Conservation (phyloP, 1,140 invertebrate genomes). For the Sycophila sp. region DNA sequence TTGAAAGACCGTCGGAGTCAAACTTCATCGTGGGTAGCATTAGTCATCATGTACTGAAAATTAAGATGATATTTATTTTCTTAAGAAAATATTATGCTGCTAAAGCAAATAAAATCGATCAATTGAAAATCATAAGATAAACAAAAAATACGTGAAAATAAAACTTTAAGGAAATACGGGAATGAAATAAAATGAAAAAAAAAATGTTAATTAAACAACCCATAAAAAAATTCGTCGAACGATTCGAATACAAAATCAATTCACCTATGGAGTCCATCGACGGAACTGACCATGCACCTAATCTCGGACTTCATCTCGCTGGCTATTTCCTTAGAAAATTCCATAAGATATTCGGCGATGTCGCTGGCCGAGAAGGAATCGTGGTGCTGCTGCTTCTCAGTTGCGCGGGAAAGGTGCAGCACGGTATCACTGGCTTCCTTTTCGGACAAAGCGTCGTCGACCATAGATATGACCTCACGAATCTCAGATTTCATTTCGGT, state of each 20-base stretch:
- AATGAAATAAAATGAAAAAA: not conserved
- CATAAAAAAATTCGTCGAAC: not conserved
- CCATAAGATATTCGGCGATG: slow-evolving; percentile 79
- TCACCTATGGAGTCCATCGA: slow-evolving; percentile 73
- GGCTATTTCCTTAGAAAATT: slow-evolving; percentile 80
- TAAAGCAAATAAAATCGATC: too few species aligned
- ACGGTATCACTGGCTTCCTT: slow-evolving; percentile 60
- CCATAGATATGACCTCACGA: slow-evolving; percentile 79
- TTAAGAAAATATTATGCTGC: not conserved
- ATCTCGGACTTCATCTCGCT: slow-evolving; percentile 82
- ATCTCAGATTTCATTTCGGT: slow-evolving; percentile 86
- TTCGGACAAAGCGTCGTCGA: slow-evolving; percentile 79
- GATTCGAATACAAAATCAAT: not conserved
- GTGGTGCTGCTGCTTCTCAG: slow-evolving; percentile 53
- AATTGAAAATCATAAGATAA: too few species aligned
- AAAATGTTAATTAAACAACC: too few species aligned
- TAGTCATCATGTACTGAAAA: slow-evolving; percentile 33
- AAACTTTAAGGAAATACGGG: too few species aligned
- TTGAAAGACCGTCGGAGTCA: slow-evolving; percentile 25
- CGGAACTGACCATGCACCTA: slow-evolving; percentile 73
- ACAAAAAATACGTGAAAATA: too few species aligned
- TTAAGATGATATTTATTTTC: slow-evolving; percentile 13
- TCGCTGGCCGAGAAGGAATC: slow-evolving; percentile 78
- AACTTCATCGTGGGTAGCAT: slow-evolving; percentile 32
- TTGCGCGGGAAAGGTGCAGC: slow-evolving; percentile 51